Percentiles rank a stretch among this genome's conserved stretches.
Conservation (phyloP, 53 echinoderm and acorn worm species). For the Zoroaster sp. region DNA sequence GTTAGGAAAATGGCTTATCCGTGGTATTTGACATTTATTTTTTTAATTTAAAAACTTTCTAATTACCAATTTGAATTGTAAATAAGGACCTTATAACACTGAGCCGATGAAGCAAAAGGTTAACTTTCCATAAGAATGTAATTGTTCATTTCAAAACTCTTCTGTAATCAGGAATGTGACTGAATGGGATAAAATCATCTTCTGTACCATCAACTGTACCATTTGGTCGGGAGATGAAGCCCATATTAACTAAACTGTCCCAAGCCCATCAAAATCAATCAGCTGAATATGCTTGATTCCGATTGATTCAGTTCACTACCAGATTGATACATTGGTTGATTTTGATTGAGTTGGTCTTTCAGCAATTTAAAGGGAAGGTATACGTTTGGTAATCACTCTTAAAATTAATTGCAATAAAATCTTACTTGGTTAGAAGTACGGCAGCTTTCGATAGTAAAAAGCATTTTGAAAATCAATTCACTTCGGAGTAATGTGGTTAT, state of each 20-base stretch:
- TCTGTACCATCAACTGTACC: neutral
- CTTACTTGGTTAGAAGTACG: too few species aligned
- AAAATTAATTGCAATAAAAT: too few species aligned
- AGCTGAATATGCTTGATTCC: neutral
- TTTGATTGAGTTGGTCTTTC: neutral
- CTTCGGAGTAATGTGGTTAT: too few species aligned
- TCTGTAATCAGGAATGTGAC: too few species aligned
- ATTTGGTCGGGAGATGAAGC: neutral
- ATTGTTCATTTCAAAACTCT: too few species aligned
- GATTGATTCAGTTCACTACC: neutral
- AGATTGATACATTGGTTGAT: neutral
- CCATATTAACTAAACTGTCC: neutral
- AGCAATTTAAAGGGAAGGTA: neutral
- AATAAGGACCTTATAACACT: neutral
- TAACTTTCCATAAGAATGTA: neutral
- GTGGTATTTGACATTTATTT: neutral
- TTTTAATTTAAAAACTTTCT: neutral
- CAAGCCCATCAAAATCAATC: neutral
- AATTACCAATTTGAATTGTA: neutral
- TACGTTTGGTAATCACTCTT: too few species aligned
- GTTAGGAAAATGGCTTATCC: neutral
- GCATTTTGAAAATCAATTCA: too few species aligned
- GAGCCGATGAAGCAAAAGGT: neutral
- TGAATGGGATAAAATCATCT: neutral
- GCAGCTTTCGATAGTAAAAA: too few species aligned